phyloP scores from a whole-genome alignment of 1,140 invertebrate genomes.

The Formica exsecta region DNA sequence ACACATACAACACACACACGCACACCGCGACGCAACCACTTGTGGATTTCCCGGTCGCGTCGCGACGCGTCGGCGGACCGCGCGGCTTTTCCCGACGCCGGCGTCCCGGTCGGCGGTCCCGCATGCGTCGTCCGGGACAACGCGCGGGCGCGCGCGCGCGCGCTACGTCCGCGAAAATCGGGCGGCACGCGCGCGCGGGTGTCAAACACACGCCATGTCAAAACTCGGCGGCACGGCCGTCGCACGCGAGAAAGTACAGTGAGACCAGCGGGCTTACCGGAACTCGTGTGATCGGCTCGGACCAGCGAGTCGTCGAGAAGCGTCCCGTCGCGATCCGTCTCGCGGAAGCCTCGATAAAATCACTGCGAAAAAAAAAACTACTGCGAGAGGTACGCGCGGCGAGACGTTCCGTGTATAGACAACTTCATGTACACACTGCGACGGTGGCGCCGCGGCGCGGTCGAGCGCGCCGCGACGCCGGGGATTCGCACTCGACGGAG shows the following conservation, averaged over 20 bases:
- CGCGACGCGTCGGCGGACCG: constrained; percentile 39
- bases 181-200: constrained; percentile 37
- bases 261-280: constrained; percentile 73
- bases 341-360: constrained; percentile 61
- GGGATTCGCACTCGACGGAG: no score
- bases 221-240: constrained; percentile 57
- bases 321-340: constrained; percentile 34
- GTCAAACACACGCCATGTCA: constrained; percentile 76
- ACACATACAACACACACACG: not conserved
- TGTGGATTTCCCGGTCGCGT: constrained; percentile 76
- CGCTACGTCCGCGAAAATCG: not conserved
- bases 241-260: constrained; percentile 67
- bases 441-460: constrained; percentile 70
- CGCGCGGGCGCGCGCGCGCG: not conserved
- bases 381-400: constrained; percentile 62
- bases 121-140: not conserved
- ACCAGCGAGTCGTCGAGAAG: constrained; percentile 1
- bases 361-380: constrained; percentile 47
- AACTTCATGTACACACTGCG: constrained; percentile 77
- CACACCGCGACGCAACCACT: constrained; percentile 79
- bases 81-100: constrained; percentile 28
- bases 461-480: constrained; percentile 7
- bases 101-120: not conserved
- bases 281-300: constrained; percentile 34
- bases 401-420: constrained; percentile 72